Conservation (phyloP, 2,113 vertebrate genomes). For the Pampusana beccarii region DNA sequence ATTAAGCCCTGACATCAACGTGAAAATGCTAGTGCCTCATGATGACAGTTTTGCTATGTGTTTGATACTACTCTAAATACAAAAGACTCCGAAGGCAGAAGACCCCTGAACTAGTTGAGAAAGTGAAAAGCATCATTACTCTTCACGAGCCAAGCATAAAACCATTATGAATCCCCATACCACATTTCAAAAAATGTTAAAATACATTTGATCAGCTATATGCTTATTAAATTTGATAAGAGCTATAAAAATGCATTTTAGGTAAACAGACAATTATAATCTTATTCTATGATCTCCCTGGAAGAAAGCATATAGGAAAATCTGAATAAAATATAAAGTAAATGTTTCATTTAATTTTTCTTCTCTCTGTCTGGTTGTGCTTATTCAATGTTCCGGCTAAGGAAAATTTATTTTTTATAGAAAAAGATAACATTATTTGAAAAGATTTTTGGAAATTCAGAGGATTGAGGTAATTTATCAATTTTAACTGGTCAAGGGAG, state of each 20-base stretch:
- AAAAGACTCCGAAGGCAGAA: not conserved
- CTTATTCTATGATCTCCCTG: not conserved
- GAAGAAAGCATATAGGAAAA: not conserved
- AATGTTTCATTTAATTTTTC: not conserved
- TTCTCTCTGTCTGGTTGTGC: not conserved
- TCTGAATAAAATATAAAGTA: not conserved
- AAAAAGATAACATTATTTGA: not conserved
- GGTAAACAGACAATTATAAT: not conserved
- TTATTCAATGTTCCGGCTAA: not conserved
- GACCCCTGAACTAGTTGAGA: not conserved
- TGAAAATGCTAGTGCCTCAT: not conserved
- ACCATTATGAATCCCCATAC: not conserved
- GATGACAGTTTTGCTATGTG: not conserved
- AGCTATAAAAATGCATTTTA: not conserved
- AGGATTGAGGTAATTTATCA: not conserved
- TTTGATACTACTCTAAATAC: not conserved
- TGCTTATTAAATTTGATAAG: not conserved
- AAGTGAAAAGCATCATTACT: not conserved
- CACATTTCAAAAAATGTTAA: not conserved
- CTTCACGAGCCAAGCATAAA: not conserved
- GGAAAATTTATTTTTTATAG: not conserved
- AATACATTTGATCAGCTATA: not conserved
- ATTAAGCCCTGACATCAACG: not conserved
- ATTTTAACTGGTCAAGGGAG: not conserved
- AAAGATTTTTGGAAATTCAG: not conserved